Percentiles rank a stretch among this genome's conserved stretches.
Conservation (phyloP, 1,140 invertebrate genomes). For the Pachyrhynchus sulphureomaculatus region DNA sequence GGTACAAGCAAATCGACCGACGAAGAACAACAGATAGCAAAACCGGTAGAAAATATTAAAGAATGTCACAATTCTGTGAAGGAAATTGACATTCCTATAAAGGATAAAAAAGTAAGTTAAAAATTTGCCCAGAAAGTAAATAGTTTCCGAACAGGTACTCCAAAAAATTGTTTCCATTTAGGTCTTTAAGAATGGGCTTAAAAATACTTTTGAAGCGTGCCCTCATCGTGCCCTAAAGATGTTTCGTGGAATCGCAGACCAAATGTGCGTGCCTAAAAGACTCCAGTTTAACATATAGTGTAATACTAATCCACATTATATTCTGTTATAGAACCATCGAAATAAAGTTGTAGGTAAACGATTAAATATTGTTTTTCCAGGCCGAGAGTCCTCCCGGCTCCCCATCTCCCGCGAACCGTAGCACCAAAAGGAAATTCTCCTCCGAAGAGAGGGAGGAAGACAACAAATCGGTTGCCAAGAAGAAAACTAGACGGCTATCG, state of each 20-base stretch:
- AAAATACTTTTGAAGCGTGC: too few species aligned
- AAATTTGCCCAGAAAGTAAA: neutral
- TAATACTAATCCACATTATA: too few species aligned
- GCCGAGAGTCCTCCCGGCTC: neutral
- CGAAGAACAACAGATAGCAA: neutral
- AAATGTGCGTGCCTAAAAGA: too few species aligned
- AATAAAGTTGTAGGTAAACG: too few species aligned
- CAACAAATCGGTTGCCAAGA: neutral
- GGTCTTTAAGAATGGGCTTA: too few species aligned
- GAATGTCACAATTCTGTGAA: constrained; percentile 1
- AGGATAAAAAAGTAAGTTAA: neutral
- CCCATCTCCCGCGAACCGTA: neutral
- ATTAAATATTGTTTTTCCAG: constrained; percentile 1
- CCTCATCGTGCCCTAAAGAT: too few species aligned
- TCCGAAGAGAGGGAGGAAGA: constrained; percentile 18
- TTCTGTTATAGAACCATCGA: too few species aligned
- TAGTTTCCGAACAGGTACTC: neutral
- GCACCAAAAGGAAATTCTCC: constrained; percentile 19
- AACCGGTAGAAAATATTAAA: constrained; percentile 2
- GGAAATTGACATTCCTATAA: constrained; percentile 4
- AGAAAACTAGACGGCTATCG: constrained; percentile 6
- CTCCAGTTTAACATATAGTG: too few species aligned
- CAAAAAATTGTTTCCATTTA: neutral
- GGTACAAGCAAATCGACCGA: constrained; percentile 7
- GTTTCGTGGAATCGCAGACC: neutral